phyloP scores from a whole-genome alignment of 2,113 vertebrate species.

The Orycteropus afer region DNA sequence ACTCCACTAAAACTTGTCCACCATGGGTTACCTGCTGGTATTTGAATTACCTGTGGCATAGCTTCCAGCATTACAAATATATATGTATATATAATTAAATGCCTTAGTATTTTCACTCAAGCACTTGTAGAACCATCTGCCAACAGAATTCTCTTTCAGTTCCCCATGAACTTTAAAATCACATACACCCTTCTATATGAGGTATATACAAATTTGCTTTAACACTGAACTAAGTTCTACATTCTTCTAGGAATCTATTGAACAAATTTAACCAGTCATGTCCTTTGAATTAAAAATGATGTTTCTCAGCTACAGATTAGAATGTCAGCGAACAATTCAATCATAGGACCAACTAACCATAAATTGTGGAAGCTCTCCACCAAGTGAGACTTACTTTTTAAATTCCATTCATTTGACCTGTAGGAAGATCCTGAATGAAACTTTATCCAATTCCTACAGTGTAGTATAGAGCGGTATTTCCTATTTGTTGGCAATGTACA shows the following conservation, averaged over 20 bases:
- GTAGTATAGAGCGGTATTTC: background rate
- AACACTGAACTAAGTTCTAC: background rate
- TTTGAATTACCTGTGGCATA: background rate
- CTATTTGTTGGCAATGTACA: background rate
- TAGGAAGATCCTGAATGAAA: background rate
- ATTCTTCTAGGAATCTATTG: background rate
- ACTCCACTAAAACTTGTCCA: background rate
- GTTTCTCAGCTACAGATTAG: background rate
- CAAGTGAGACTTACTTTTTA: background rate
- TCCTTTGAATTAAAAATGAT: background rate
- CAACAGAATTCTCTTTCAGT: background rate
- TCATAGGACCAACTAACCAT: background rate
- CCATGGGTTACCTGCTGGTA: background rate
- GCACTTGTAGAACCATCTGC: background rate
- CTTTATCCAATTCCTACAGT: conserved; percentile 12
- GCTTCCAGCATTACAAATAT: background rate
- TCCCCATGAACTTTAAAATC: background rate
- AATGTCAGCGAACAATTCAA: background rate
- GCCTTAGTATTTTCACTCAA: background rate
- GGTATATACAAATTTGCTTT: background rate
- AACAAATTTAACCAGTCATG: background rate
- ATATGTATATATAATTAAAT: background rate
- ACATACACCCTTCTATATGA: rapidly evolving
- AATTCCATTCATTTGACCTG: background rate
- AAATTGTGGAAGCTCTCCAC: background rate